Percentiles rank a stretch among this genome's conserved stretches.
Evolutionary conservation across 2,113 vertebrate genomes (phyloP).

Genomic region (Hippotragus niger): DNA sequence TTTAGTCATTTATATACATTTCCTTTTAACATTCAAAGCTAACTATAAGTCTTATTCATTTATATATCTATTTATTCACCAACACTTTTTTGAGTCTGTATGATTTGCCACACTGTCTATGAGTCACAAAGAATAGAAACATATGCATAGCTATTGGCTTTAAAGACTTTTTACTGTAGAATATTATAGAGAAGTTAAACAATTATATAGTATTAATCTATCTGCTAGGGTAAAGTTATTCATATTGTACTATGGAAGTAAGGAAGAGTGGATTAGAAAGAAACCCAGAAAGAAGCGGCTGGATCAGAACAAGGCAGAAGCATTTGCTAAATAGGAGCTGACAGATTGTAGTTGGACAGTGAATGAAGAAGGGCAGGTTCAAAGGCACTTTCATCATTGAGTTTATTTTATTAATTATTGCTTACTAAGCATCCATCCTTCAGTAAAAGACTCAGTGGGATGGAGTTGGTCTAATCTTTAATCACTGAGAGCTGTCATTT

Average conservation of each 20-base stretch:
- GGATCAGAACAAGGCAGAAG: not conserved
- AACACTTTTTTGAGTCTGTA: not conserved
- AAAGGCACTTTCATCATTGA: not conserved
- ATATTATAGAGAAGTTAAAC: not conserved
- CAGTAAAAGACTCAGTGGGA: not conserved
- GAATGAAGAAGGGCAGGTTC: not conserved
- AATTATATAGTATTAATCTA: not conserved
- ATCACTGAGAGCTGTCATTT: slow-evolving; percentile 52
- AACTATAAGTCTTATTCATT: not conserved
- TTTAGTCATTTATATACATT: not conserved
- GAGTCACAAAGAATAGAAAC: not conserved
- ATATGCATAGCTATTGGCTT: not conserved
- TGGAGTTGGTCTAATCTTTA: not conserved
- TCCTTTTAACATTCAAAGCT: not conserved
- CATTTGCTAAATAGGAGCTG: not conserved
- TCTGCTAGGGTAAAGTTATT: not conserved
- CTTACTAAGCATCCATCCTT: not conserved
- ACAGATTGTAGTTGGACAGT: not conserved
- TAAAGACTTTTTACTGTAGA: not conserved
- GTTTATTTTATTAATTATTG: slow-evolving; percentile 38
- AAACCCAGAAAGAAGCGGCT: not conserved
- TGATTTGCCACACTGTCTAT: not conserved
- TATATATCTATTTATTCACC: not conserved
- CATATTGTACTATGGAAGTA: not conserved
- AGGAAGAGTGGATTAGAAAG: not conserved